Evolutionary conservation across 2,888 invertebrate species (phyloP).

Genomic region (Ophonus ardosiacus): DNA sequence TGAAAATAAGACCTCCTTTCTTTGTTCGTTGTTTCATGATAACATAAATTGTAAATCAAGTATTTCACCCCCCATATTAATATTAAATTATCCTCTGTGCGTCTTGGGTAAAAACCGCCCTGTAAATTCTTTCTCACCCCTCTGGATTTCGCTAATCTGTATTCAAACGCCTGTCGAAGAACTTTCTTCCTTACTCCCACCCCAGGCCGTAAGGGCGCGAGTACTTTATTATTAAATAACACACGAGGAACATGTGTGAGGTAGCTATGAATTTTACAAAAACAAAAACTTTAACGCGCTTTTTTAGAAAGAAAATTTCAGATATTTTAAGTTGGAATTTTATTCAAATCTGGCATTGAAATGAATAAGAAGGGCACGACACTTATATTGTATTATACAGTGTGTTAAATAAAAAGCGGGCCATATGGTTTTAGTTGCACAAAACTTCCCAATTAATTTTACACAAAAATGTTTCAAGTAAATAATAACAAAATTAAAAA

Average conservation of each 20-base stretch:
- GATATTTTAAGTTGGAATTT: neutral
- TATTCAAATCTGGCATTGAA: too few relatives aligned
- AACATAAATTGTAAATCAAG: conserved; percentile 29
- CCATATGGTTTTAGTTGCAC: too few relatives aligned
- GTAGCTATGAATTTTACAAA: conserved; percentile 6
- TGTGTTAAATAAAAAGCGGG: too few relatives aligned
- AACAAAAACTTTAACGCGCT: neutral
- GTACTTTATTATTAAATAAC: conserved; percentile 38
- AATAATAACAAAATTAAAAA: too few relatives aligned
- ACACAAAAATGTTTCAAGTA: too few relatives aligned
- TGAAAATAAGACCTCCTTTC: neutral
- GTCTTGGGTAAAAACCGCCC: neutral
- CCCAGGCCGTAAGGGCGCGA: neutral
- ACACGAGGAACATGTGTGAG: neutral
- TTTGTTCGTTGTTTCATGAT: neutral
- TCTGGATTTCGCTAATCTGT: conserved; percentile 23
- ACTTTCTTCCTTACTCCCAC: conserved; percentile 5
- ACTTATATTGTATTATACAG: too few relatives aligned
- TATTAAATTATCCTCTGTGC: conserved; percentile 11
- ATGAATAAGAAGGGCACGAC: too few relatives aligned
- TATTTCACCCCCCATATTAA: conserved; percentile 20
- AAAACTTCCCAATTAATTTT: too few relatives aligned
- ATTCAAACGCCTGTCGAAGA: conserved; percentile 42
- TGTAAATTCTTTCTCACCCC: conserved; percentile 18
- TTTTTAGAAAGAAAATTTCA: neutral